These are phyloP conservation scores for Xyrichtys novacula DNA, from an alignment of 2,797 vertebrate species.

Conservation along the genomic window DNA sequence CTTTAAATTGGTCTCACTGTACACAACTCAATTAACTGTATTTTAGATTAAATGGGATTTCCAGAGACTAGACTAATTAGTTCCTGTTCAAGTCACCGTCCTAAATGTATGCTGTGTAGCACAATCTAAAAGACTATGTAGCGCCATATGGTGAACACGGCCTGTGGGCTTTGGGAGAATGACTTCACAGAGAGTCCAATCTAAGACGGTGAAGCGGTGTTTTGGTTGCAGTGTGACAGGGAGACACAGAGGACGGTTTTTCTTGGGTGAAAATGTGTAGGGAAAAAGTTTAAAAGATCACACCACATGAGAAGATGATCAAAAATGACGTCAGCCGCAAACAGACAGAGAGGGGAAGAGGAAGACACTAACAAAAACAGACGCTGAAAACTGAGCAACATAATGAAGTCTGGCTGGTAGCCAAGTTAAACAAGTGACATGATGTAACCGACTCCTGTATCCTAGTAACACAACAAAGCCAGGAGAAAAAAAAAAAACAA, in stretches of 20 bases:
- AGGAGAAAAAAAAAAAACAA: conserved; percentile 52
- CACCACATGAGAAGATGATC: conserved; percentile 1
- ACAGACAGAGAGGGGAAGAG: conserved; percentile 24
- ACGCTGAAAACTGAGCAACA: conserved; percentile 21
- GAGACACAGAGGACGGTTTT: background rate
- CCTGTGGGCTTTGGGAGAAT: conserved; percentile 74
- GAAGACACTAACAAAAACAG: conserved; percentile 19
- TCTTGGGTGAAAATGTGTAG: conserved; percentile 4
- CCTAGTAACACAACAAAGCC: conserved; percentile 55
- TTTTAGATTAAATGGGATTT: conserved; percentile 68
- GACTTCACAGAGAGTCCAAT: conserved; percentile 61
- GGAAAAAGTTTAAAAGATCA: background rate
- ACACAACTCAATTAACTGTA: conserved; percentile 64
- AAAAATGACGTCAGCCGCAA: conserved; percentile 14
- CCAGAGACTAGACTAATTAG: conserved; percentile 72
- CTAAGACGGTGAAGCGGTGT: conserved; percentile 64
- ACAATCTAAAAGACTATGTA: conserved; percentile 66
- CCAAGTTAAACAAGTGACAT: conserved; percentile 69
- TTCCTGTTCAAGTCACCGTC: conserved; percentile 65
- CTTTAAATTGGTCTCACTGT: conserved; percentile 54
- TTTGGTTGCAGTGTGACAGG: conserved; percentile 37
- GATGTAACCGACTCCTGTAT: conserved; percentile 51
- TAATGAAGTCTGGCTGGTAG: conserved; percentile 40
- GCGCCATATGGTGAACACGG: conserved; percentile 77
- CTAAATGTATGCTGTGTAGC: conserved; percentile 65